Conservation (phyloP, 2,113 vertebrate genomes). For the Campylorhamphus procurvoides region DNA sequence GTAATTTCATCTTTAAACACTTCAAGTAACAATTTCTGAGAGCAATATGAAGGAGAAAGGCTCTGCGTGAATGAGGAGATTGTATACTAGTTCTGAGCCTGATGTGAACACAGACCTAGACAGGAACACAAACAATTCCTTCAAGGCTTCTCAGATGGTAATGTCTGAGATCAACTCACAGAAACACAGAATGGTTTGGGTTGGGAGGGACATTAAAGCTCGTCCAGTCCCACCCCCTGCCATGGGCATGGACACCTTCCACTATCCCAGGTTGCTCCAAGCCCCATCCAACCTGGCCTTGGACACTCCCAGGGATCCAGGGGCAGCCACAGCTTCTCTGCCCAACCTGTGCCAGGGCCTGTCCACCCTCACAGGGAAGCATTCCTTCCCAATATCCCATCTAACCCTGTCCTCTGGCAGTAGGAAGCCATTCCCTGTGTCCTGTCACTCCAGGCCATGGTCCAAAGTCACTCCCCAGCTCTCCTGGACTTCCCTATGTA, state of each 20-base stretch:
- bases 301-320: background rate
- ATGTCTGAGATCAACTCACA: background rate
- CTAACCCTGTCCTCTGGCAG: rapidly evolving
- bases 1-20: background rate
- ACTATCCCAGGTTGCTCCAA: background rate
- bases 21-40: background rate
- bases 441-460: background rate
- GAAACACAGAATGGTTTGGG: background rate
- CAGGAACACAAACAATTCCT: background rate
- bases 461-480: background rate
- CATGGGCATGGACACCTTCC: background rate
- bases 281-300: background rate
- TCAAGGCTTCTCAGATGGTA: background rate
- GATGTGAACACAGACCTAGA: background rate
- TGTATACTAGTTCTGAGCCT: conserved; percentile 22
- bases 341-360: background rate
- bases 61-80: background rate
- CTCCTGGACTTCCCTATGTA: background rate
- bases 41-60: background rate
- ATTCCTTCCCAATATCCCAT: background rate
- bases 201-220: background rate
- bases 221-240: rapidly evolving
- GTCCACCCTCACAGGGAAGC: rapidly evolving
- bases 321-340: background rate
- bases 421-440: background rate